phyloP scores from a whole-genome alignment of 2,888 invertebrate species.

The Cataglyphis albicans region DNA sequence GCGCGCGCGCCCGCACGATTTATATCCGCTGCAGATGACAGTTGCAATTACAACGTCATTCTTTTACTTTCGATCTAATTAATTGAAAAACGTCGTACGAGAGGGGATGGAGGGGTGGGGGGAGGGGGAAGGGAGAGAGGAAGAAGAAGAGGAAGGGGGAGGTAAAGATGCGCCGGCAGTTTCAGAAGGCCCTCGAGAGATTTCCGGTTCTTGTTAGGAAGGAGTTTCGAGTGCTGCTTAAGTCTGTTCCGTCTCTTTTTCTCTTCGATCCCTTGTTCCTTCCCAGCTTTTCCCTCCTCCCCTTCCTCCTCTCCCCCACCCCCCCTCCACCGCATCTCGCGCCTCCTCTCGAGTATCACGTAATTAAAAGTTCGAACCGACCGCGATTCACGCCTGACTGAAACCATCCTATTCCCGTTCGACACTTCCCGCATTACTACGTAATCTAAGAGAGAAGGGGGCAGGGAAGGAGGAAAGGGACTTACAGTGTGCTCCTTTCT shows the following conservation, averaged over 20 bases:
- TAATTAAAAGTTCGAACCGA: slow-evolving; percentile 81
- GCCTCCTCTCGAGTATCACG: slow-evolving; percentile 54
- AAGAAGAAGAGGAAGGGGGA: no score
- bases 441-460: neutral
- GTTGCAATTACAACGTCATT: slow-evolving; percentile 56
- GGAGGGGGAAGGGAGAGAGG: no score
- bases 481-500: neutral
- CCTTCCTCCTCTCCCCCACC: fast-evolving
- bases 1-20: slow-evolving; percentile 25
- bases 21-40: slow-evolving; percentile 42
- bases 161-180: slow-evolving; percentile 5
- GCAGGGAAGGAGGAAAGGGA: neutral
- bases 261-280: neutral
- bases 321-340: neutral
- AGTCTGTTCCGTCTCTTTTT: slow-evolving; percentile 65
- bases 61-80: slow-evolving; percentile 60
- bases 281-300: no score
- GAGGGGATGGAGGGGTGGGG: no score
- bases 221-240: slow-evolving; percentile 70
- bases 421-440: slow-evolving; percentile 29
- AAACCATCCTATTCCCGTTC: neutral
- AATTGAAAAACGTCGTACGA: slow-evolving; percentile 61
- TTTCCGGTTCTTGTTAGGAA: slow-evolving; percentile 73
- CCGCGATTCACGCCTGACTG: slow-evolving; percentile 73
- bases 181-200: slow-evolving; percentile 64